These are phyloP conservation scores for Conomelus anceps DNA, from an alignment of 2,888 invertebrate genomes.

Conservation along the genomic window DNA sequence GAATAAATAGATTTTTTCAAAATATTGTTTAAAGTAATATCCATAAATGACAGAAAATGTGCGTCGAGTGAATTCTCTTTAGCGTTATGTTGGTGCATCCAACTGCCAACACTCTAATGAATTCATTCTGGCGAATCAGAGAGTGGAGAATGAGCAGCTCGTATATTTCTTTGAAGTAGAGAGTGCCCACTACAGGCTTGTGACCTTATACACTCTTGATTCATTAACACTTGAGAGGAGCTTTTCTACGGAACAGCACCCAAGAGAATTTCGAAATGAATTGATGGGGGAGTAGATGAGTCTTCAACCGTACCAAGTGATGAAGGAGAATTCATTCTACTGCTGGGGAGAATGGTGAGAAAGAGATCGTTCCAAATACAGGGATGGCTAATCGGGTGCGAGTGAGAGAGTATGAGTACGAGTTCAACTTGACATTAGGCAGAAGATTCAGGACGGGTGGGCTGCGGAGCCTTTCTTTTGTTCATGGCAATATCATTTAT, in stretches of 20 bases:
- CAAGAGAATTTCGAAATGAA: not conserved
- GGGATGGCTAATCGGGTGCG: not conserved
- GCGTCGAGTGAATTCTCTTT: too few relatives aligned
- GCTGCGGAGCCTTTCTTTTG: not conserved
- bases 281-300: not conserved
- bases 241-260: not conserved
- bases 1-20: too few relatives aligned
- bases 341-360: not conserved
- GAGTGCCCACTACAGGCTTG: not conserved
- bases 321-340: not conserved
- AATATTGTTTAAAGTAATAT: too few relatives aligned
- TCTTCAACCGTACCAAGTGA: too few relatives aligned
- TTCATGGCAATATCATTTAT: constrained; percentile 7
- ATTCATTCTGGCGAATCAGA: not conserved
- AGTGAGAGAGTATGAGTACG: not conserved
- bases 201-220: not conserved
- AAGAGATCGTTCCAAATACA: not conserved
- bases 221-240: not conserved
- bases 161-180: not conserved
- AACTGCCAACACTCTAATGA: not conserved
- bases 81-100: too few relatives aligned
- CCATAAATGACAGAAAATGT: too few relatives aligned
- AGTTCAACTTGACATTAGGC: not conserved
- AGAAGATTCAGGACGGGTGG: not conserved
- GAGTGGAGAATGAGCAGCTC: not conserved